Percentiles rank a stretch among this genome's conserved stretches.
Conservation (phyloP, 1,140 invertebrate species). For the Calliphora vicina region DNA sequence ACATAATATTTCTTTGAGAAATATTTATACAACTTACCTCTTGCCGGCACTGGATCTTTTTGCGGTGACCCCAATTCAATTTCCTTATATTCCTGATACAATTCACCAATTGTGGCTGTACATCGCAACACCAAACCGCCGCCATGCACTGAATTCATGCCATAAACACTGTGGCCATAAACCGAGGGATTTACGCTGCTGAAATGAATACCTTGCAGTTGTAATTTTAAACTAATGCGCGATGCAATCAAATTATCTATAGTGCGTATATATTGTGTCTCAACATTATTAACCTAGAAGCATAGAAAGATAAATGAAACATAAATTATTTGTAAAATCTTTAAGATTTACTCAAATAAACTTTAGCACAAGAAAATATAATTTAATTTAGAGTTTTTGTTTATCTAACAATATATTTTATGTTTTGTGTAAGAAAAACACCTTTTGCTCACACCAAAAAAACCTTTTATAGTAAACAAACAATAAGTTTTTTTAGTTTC, state of each 20-base stretch:
- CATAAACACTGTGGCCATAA: conserved; percentile 29
- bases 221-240: conserved; percentile 59
- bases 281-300: conserved; percentile 50
- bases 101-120: conserved; percentile 65
- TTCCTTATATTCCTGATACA: conserved; percentile 67
- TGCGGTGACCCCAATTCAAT: conserved; percentile 65
- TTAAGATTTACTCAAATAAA: not conserved
- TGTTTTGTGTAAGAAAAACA: not conserved
- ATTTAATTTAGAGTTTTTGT: not conserved
- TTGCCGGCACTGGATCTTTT: conserved; percentile 67
- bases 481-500: not conserved
- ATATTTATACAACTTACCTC: conserved; percentile 66
- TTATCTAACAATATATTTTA: not conserved
- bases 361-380: not conserved
- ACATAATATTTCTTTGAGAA: too few species aligned
- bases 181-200: conserved; percentile 51
- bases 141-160: conserved; percentile 37
- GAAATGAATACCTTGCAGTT: conserved; percentile 58
- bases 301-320: not conserved
- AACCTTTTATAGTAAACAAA: not conserved
- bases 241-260: conserved; percentile 60
- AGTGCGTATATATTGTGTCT: conserved; percentile 57
- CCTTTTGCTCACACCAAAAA: not conserved
- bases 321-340: not conserved
- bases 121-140: conserved; percentile 64